These are phyloP conservation scores for Athripsodes cinereus DNA, from an alignment of 2,888 invertebrate species.

Conservation along the genomic window DNA sequence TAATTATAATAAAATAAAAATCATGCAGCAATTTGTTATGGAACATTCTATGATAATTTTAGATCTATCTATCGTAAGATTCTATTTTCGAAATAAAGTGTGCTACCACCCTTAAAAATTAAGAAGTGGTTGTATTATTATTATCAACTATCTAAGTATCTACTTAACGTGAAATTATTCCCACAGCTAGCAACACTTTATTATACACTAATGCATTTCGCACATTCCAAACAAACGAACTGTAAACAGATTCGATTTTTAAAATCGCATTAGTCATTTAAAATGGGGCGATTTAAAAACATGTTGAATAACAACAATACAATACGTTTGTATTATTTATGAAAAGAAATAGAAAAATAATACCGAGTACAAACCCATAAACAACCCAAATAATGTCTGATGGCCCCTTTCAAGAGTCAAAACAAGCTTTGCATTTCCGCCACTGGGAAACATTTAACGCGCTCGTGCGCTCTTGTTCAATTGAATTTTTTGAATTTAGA, in stretches of 20 bases:
- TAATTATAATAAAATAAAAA: too few species aligned
- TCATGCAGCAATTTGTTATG: too few species aligned
- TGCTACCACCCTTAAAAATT: too few species aligned
- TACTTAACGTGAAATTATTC: neutral
- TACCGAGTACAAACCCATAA: slow-evolving; percentile 24
- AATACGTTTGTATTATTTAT: neutral
- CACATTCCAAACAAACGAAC: slow-evolving; percentile 13
- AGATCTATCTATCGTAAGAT: too few species aligned
- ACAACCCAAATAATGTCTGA: slow-evolving; percentile 17
- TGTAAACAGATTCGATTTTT: slow-evolving; percentile 15
- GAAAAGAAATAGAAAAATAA: neutral
- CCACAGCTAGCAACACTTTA: neutral
- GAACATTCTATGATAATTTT: too few species aligned
- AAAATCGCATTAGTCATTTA: slow-evolving; percentile 20
- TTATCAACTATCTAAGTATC: too few species aligned
- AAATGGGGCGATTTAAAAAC: slow-evolving; percentile 17
- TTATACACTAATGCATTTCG: slow-evolving; percentile 1
- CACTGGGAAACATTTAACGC: slow-evolving; percentile 20
- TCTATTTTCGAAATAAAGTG: too few species aligned
- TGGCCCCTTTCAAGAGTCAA: slow-evolving; percentile 16
- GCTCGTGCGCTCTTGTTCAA: slow-evolving; percentile 22
- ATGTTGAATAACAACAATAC: neutral
- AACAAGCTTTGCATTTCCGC: slow-evolving; percentile 19
- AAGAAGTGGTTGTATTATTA: too few species aligned
- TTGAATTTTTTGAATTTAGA: slow-evolving; percentile 12